Evolutionary conservation across 2,113 vertebrate genomes (phyloP).

Genomic region (Eulemur rufifrons): DNA sequence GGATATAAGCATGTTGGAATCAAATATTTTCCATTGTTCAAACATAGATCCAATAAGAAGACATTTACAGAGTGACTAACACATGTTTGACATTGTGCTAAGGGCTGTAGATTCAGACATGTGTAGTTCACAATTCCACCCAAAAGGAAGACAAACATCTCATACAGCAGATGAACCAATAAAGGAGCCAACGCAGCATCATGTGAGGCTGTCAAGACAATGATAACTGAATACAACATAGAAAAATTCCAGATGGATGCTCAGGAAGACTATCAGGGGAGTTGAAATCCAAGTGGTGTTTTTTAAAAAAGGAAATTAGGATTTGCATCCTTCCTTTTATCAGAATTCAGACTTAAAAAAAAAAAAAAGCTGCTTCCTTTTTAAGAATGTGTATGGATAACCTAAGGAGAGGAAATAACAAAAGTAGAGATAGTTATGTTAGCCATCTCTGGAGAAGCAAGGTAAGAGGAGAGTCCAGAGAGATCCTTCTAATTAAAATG

Average conservation of each 20-base stretch:
- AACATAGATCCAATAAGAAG: slow-evolving; percentile 6
- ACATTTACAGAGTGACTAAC: neutral
- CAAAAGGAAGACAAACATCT: neutral
- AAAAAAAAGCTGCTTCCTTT: slow-evolving; percentile 30
- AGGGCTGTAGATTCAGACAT: neutral
- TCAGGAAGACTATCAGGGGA: neutral
- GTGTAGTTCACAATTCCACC: neutral
- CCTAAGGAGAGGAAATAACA: neutral
- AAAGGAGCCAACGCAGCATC: neutral
- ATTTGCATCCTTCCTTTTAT: neutral
- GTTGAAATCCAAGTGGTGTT: neutral
- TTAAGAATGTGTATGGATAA: neutral
- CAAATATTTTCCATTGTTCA: slow-evolving; percentile 24
- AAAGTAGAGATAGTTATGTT: neutral
- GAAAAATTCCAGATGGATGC: neutral
- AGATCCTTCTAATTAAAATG: neutral
- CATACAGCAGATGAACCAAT: neutral
- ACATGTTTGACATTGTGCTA: neutral
- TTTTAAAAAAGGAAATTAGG: neutral
- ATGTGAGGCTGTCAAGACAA: neutral
- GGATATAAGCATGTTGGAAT: neutral
- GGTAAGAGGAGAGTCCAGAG: neutral
- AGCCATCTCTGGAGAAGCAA: neutral
- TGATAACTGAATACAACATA: neutral
- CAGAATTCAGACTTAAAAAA: slow-evolving; percentile 14